phyloP scores from a whole-genome alignment of 2,113 vertebrate species.

The Onychostoma macrolepis region DNA sequence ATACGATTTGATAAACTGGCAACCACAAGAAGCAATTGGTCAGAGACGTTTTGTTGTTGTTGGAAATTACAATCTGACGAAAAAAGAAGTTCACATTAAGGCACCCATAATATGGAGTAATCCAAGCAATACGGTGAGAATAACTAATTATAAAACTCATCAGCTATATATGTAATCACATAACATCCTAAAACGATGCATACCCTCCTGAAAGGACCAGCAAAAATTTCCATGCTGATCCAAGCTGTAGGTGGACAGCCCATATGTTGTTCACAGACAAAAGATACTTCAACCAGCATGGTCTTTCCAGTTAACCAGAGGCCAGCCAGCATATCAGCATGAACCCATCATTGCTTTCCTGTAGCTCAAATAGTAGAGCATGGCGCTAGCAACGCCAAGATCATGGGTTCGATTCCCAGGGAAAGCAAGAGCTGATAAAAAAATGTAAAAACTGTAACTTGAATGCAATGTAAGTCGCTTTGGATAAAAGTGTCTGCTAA shows the following conservation, averaged over 20 bases:
- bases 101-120: constrained; percentile 56
- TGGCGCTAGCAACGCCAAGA: too few species aligned
- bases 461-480: too few species aligned
- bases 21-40: constrained; percentile 10
- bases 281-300: neutral
- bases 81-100: constrained; percentile 38
- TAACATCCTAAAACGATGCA: neutral
- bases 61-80: constrained; percentile 58
- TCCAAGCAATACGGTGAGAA: constrained; percentile 58
- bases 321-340: neutral
- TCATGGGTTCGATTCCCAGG: too few species aligned
- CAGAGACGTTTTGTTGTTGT: constrained; percentile 47
- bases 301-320: neutral
- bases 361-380: too few species aligned
- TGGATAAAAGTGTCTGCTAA: too few species aligned
- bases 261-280: neutral
- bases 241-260: neutral
- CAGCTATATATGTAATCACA: neutral
- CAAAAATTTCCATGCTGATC: neutral
- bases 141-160: neutral
- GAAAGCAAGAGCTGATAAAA: too few species aligned
- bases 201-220: neutral
- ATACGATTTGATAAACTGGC: constrained; percentile 69
- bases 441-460: too few species aligned
- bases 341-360: neutral